These are phyloP conservation scores for Trididemnum nubilum DNA, from an alignment of 23 tunicate species.

Conservation along the genomic window DNA sequence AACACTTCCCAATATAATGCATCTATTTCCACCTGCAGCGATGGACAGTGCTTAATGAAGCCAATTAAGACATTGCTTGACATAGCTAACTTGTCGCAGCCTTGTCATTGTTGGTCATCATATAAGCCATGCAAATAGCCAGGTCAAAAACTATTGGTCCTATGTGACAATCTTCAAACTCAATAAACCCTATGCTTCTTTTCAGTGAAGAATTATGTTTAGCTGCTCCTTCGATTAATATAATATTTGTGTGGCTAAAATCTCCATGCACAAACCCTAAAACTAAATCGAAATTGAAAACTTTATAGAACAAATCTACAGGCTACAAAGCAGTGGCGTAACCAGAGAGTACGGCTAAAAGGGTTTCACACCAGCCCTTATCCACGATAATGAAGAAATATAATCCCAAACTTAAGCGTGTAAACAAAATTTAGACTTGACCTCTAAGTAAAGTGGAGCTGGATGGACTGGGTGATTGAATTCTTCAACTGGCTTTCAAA, in stretches of 20 bases:
- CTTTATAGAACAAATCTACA: too few species aligned
- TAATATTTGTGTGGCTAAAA: constrained; percentile 47
- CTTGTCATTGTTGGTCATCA: constrained; percentile 23
- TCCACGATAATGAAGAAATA: too few species aligned
- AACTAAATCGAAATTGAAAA: too few species aligned
- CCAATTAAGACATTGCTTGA: constrained; percentile 24
- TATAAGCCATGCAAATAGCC: constrained; percentile 45
- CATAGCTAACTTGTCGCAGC: not conserved
- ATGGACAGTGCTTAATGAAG: constrained; percentile 5
- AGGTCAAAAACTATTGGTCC: constrained; percentile 33
- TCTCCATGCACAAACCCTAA: constrained; percentile 49
- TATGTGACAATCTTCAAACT: constrained; percentile 48
- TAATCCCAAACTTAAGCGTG: too few species aligned
- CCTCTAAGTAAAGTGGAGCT: too few species aligned
- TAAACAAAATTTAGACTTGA: too few species aligned
- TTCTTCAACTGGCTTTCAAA: too few species aligned
- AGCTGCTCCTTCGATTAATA: not conserved
- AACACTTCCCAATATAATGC: constrained; percentile 33
- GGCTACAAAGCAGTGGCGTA: too few species aligned
- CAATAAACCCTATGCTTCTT: constrained; percentile 26
- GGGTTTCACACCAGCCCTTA: too few species aligned
- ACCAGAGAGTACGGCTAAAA: too few species aligned
- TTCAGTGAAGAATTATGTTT: not conserved
- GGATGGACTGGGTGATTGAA: too few species aligned
- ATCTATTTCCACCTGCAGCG: constrained; percentile 2